Base-by-base conservation (phyloP, 2,888 invertebrate genomes). In the Gisinianus flammeolus region DNA sequence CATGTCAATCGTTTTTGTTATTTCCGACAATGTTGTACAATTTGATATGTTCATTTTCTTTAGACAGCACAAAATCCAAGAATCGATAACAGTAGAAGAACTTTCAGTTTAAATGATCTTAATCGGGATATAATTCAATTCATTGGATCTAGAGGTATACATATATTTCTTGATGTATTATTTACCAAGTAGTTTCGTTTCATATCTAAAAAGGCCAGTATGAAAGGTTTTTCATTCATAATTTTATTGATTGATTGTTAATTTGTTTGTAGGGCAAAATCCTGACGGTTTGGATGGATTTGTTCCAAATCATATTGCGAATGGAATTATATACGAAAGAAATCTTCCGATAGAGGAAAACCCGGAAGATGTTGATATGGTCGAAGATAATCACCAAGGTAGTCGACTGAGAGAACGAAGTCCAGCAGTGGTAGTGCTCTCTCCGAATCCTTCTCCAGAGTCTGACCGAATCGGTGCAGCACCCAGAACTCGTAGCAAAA, bases 81-180 rank as follows among this genome's bases (percentile, higher is more conserved):
- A 22, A 8, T 76, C 30, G 69, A 76, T 24, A 52, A 69, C 30
- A 56, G 68, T 31, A 44, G 76, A 24, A 24, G 76, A 54, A 69
- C 76, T 2, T 76, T 26, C 26, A 76, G 76, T 24, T 33, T 76
- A 69, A 76, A 76, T 31, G 76, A 76, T 35, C 35, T 76, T 2
- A 76, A 76, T 26, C 68, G 76, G 2, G 68, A 22, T n/a, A 30
- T 31, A 12, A 68, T 54, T n/a, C 54, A 54, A 54, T 54, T 54
- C 16, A 54, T 54, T 54, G 54, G 19, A 54, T n/a, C 54, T 54
- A 54, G 54, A 54, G 54, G 54, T 54, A 54, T n/a, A n/a, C n/a
- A n/a, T n/a, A n/a, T n/a, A n/a, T n/a, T n/a, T n/a, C n/a, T n/a
- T n/a, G n/a, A n/a, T n/a, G n/a, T n/a, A n/a, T n/a, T n/a, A n/a